Conservation (phyloP, 2,113 vertebrate genomes). For the Tapirus terrestris region DNA sequence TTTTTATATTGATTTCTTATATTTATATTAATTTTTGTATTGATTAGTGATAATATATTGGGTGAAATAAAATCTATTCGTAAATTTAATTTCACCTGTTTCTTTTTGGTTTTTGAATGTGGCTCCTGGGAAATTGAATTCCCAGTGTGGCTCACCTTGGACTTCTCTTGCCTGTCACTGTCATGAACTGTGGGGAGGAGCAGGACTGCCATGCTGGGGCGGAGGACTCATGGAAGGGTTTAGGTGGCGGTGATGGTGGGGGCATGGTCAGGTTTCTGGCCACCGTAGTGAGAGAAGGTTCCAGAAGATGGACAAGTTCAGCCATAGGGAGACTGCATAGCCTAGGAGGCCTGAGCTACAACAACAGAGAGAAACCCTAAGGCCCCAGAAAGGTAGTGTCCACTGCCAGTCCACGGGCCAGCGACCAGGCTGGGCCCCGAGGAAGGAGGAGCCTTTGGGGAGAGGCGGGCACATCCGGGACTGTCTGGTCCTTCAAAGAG, state of each 20-base stretch:
- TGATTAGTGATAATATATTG: neutral
- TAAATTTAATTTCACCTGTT: neutral
- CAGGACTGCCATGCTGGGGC: rapidly evolving
- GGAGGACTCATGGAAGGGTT: neutral
- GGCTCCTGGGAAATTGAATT: neutral
- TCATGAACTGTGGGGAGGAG: rapidly evolving
- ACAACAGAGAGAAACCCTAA: neutral
- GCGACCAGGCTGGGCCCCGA: neutral
- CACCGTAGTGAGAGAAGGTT: neutral
- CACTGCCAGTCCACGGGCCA: rapidly evolving
- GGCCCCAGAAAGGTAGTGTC: neutral
- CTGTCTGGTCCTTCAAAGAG: neutral
- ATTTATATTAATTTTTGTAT: neutral
- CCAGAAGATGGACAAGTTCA: neutral
- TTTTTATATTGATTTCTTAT: neutral
- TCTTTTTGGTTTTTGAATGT: neutral
- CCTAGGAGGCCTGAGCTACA: neutral
- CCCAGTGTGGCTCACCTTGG: rapidly evolving
- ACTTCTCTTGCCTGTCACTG: rapidly evolving
- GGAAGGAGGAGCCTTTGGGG: neutral
- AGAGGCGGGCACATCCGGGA: neutral
- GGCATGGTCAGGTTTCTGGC: neutral
- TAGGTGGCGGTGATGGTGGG: neutral
- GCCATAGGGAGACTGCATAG: rapidly evolving
- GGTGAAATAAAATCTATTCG: neutral